Percentiles rank a stretch among this genome's conserved stretches.
These are phyloP conservation scores for Cistogaster globosa DNA, from an alignment of 2,888 invertebrate species.

Conservation along the genomic window DNA sequence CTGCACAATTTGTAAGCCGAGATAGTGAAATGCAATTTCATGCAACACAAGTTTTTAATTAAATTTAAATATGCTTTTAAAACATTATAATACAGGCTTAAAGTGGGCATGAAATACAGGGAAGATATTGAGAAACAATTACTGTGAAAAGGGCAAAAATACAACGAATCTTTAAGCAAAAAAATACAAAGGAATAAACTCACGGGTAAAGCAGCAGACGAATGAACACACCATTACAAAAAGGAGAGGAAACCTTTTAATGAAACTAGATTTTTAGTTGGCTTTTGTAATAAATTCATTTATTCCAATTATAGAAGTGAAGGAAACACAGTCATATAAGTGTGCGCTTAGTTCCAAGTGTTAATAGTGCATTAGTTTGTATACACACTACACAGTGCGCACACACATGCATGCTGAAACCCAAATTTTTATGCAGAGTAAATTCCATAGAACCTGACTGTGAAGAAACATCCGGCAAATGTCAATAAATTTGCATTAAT, in stretches of 20 bases:
- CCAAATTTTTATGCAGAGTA: too few species aligned
- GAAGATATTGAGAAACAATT: conserved; percentile 42
- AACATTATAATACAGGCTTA: conserved; percentile 34
- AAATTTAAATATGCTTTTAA: conserved; percentile 74
- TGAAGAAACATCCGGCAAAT: too few species aligned
- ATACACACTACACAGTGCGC: too few species aligned
- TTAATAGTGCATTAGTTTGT: too few species aligned
- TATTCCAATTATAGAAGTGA: too few species aligned
- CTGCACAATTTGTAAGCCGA: conserved; percentile 26
- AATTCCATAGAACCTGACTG: too few species aligned
- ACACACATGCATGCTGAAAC: too few species aligned
- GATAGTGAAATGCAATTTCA: conserved; percentile 68
- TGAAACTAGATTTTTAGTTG: not conserved
- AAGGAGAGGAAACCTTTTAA: not conserved
- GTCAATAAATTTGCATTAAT: too few species aligned
- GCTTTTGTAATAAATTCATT: not conserved
- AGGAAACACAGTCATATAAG: too few species aligned
- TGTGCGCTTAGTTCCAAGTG: too few species aligned
- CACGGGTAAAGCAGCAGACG: not conserved
- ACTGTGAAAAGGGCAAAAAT: conserved; percentile 22
- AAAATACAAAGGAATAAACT: not conserved
- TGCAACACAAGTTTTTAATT: conserved; percentile 73
- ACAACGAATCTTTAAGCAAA: not conserved
- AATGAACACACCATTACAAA: not conserved
- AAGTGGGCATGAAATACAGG: not conserved